These are phyloP conservation scores for Octodon degus DNA, from an alignment of 2,113 vertebrate genomes.

Conservation along the genomic window DNA sequence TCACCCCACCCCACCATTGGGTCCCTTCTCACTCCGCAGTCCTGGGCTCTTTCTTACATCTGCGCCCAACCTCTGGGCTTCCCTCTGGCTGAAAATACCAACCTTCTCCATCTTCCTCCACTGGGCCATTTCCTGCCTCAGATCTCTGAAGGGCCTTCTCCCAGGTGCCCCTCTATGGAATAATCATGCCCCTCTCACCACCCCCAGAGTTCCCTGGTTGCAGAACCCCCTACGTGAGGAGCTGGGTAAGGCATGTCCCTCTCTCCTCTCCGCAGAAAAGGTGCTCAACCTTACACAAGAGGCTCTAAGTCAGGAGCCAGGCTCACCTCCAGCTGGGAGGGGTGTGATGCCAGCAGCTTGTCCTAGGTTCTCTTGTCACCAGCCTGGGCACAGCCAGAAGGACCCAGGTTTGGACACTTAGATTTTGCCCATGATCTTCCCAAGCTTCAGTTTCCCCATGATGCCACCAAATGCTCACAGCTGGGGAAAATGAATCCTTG, in stretches of 20 bases:
- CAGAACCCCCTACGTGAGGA: not conserved
- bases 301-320: not conserved
- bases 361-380: not conserved
- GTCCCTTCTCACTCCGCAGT: not conserved
- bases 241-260: not conserved
- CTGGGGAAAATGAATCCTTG: not conserved
- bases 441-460: not conserved
- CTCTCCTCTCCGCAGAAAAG: too few species aligned
- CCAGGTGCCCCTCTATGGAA: too few species aligned
- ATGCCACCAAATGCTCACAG: not conserved
- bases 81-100: not conserved
- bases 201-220: not conserved
- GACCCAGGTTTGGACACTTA: not conserved
- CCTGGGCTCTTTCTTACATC: not conserved
- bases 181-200: not conserved
- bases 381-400: not conserved
- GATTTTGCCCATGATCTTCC: not conserved
- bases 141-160: not conserved
- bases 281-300: not conserved
- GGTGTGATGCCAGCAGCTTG: not conserved
- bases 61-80: not conserved
- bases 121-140: not conserved
- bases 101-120: not conserved
- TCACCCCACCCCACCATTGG: too few species aligned
- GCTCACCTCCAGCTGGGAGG: not conserved